Evolutionary conservation across 2,888 invertebrate species (phyloP), one percentile per base, ranked within the genome.

Genomic region (Patella caerulea): DNA sequence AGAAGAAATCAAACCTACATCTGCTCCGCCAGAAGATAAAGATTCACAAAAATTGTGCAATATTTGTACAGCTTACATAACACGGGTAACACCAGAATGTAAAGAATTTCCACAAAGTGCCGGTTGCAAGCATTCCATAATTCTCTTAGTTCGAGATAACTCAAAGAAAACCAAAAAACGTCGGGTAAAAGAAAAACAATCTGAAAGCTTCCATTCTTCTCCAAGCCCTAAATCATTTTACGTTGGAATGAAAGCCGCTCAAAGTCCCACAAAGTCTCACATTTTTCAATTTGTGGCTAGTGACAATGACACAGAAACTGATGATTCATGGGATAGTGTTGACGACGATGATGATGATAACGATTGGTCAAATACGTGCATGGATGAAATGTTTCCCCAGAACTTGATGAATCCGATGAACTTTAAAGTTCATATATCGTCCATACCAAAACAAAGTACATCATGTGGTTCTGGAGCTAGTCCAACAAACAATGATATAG

Each of bases 151-250:
- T 34, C n/a, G 52, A 14, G 71, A 78, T 34, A 70, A 75, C n/a
- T 53, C 65, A 34, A 17, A 19, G 45, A 19, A 72, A 75, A 72
- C 53, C 45, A 53, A 71, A 54, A 70, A 19, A 73, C 24, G 52
- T n/a, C 11, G 24, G 2, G 2, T 3, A 3, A 65, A 65, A 65
- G 12, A 52, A 24, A 72, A 72, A 59, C 54, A n/a, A 56, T n/a
- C 71, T 34, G n/a, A 70, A 53, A 76, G 69, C 19, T 69, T 73
- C 59, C 56, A 52, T 17, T 71, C 72, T 53, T 74, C 75, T 59
- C 71, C 74, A 53, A 81, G 78, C 78, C 45, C 81, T 2, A 70
- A 83, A 59, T 79, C 85, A 15, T 85, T 86, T 55, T 81, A 83
- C 72, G 77, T 86, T 24, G 85, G 85, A 29, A 54, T 83, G 72